These are phyloP conservation scores for Melitaea athalia DNA, from an alignment of 2,888 invertebrate species.

Conservation along the genomic window DNA sequence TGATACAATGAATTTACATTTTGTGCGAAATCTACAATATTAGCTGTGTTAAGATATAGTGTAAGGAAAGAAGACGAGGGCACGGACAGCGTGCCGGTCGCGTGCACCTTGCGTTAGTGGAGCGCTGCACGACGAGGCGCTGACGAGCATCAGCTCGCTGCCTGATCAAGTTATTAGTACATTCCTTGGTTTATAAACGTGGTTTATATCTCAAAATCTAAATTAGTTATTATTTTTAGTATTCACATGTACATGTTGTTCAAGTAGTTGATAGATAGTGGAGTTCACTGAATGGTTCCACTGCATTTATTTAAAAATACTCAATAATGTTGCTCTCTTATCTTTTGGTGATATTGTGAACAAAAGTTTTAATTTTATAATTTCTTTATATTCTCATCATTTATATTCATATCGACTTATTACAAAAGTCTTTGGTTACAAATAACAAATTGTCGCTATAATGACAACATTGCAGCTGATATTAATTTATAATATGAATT, in stretches of 20 bases:
- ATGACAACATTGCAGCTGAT: background rate
- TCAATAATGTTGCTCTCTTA: conserved; percentile 36
- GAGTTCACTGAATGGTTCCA: background rate
- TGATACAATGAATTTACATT: conserved; percentile 81
- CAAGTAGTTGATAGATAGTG: background rate
- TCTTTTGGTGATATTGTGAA: conserved; percentile 9
- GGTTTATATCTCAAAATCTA: conserved; percentile 5
- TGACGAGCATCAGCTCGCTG: conserved; percentile 12
- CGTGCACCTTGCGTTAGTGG: too few relatives aligned
- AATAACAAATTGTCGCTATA: background rate
- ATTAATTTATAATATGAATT: background rate
- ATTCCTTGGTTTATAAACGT: conserved; percentile 20
- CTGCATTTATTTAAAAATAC: conserved; percentile 37
- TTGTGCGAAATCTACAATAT: conserved; percentile 69
- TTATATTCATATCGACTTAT: background rate
- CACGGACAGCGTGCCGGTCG: too few relatives aligned
- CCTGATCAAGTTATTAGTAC: conserved; percentile 20
- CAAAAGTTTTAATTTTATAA: background rate
- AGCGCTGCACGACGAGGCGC: background rate
- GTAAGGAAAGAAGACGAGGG: conserved; percentile 29
- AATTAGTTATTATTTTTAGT: conserved; percentile 8
- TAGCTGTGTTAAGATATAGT: conserved; percentile 52
- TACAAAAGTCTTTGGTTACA: background rate
- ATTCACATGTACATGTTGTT: background rate
- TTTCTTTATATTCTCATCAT: background rate